Percentiles rank a stretch among this genome's conserved stretches.
Evolutionary conservation across 2,113 vertebrate species (phyloP).

Genomic region (Nycticryphes semicollaris): DNA sequence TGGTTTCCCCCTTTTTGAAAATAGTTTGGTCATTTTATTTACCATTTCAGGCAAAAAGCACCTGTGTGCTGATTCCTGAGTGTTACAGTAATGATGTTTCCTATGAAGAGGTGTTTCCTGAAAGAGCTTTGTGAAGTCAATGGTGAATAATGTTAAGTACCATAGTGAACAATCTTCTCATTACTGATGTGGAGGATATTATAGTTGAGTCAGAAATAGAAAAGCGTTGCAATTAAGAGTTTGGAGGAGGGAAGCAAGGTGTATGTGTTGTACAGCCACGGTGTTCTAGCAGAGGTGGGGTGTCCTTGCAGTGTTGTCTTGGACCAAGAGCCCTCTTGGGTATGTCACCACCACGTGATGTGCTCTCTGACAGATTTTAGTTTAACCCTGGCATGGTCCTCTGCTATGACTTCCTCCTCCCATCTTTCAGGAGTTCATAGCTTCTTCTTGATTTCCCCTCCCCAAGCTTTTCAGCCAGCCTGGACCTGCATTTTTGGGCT

Average conservation of each 20-base stretch:
- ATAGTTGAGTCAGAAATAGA: neutral
- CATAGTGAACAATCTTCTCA: neutral
- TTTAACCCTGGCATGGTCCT: neutral
- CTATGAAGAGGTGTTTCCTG: neutral
- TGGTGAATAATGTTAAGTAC: slow-evolving; percentile 19
- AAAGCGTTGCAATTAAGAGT: neutral
- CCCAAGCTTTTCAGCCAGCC: neutral
- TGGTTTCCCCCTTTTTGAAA: neutral
- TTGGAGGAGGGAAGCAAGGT: neutral
- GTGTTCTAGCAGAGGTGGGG: neutral
- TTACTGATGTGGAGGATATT: neutral
- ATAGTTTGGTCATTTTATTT: neutral
- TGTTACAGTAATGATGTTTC: neutral
- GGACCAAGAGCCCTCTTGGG: neutral
- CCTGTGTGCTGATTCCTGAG: neutral
- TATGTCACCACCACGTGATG: neutral
- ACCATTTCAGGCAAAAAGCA: neutral
- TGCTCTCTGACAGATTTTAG: neutral
- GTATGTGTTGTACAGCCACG: rapidly evolving
- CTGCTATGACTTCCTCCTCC: neutral
- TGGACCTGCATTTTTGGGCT: neutral
- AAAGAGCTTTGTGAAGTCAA: neutral
- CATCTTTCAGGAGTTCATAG: neutral
- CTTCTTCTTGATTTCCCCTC: neutral
- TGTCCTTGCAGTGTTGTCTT: neutral